Base-by-base conservation (phyloP, 2,888 invertebrate genomes). In the Ochropleura plecta region DNA sequence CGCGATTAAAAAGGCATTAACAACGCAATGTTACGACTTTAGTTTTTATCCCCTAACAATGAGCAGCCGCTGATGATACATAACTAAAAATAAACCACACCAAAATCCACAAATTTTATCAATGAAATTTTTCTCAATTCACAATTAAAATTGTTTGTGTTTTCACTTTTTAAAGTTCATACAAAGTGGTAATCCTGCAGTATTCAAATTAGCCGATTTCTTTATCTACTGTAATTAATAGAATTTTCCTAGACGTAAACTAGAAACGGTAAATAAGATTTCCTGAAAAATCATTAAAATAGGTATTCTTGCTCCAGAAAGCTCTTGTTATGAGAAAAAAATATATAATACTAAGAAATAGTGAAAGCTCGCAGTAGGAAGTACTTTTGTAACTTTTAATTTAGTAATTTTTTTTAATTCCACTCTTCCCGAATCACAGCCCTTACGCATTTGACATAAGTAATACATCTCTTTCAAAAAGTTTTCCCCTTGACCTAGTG, bases 181-280 rank as follows among this genome's bases (percentile, higher is more conserved):
- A 48, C 30, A 14, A 76, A 55, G 40, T 70, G 51, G 14, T 42
- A 57, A 62, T 70, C 64, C 48, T 46, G 40, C 49, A 49, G 30
- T 70, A 80, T 68, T 60, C 16, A 68, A 70, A 80, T 60, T 40
- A 55, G 30, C 40, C 64, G 44, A 65, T 64, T 70, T 40, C 51
- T 63, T 67, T 55, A 64, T 78, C 59, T 42, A 42, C 59, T 51
- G 7, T 16, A 42, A 65, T 68, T 42, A 51, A 65, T 55, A 46
- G 18, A 51, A 78, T 78, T 70, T 64, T 71, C 18, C 8, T 55
- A 55, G 59, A 64, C 7, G 55, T 60, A 60, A 55, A 71, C 64
- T 60, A 65, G 9, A 12, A 44, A 40, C 48, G 51, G 20, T 59
- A 20, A 55, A 63, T 53, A n/a, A 16, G 8, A 20, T 70, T 70